Evolutionary conservation across 2,113 vertebrate species (phyloP).

Genomic region (Psittacara wagleri): DNA sequence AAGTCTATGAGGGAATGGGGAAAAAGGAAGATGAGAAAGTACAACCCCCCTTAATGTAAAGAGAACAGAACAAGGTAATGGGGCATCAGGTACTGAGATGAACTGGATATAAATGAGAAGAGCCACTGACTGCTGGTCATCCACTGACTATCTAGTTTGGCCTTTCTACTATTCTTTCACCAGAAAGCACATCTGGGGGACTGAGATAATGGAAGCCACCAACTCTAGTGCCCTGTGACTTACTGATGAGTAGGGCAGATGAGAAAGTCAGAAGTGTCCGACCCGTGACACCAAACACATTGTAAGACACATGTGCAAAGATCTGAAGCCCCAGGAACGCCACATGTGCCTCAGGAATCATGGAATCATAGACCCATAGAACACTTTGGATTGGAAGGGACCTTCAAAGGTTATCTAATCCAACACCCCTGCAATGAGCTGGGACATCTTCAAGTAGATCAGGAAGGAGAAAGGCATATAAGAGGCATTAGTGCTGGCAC

Average conservation of each 20-base stretch:
- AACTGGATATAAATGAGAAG: neutral
- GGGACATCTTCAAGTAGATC: neutral
- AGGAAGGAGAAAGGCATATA: neutral
- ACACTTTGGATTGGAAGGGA: neutral
- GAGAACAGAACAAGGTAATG: neutral
- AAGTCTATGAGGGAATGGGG: neutral
- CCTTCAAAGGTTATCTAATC: neutral
- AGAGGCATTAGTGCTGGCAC: neutral
- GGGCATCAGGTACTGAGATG: neutral
- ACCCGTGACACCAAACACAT: neutral
- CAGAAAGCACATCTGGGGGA: neutral
- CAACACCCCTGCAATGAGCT: neutral
- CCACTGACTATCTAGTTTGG: neutral
- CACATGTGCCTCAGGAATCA: neutral
- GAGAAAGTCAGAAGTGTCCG: neutral
- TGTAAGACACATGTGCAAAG: neutral
- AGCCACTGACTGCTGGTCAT: neutral
- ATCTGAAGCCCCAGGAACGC: neutral
- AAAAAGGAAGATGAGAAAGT: neutral
- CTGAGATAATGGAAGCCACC: neutral
- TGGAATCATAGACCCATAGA: neutral
- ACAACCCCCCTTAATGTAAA: neutral
- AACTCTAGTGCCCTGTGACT: neutral
- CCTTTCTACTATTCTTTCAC: neutral
- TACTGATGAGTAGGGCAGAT: neutral